A percentile compares a stretch with the other conserved stretches of the same genome.
These are phyloP conservation scores for Horisme vitalbata DNA, from an alignment of 2,888 invertebrate species.

Conservation along the genomic window DNA sequence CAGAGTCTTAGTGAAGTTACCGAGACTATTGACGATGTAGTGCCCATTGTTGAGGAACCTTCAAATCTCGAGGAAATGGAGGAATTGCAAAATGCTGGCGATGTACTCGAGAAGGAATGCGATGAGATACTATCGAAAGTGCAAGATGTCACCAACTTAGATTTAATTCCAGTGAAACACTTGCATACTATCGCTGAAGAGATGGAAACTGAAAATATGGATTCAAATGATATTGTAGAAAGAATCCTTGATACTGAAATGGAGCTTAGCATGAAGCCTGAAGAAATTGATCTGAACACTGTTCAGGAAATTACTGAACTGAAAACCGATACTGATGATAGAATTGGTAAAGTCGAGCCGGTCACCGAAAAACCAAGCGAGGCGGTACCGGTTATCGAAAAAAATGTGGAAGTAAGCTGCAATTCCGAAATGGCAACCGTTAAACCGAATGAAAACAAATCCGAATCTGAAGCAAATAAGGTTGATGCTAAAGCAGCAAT, in stretches of 20 bases:
- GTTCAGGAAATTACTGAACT: slow-evolving; percentile 43
- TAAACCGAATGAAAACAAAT: slow-evolving; percentile 12
- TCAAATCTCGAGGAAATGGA: slow-evolving; percentile 56
- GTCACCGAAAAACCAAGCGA: slow-evolving; percentile 28
- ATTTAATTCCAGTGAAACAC: slow-evolving; percentile 66
- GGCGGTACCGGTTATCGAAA: slow-evolving; percentile 30
- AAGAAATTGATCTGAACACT: slow-evolving; percentile 47
- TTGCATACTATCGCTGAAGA: slow-evolving; percentile 66
- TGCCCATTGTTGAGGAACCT: slow-evolving; percentile 64
- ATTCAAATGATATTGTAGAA: slow-evolving; percentile 69
- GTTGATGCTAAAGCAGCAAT: neutral
- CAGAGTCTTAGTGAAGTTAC: slow-evolving; percentile 51
- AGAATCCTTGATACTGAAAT: slow-evolving; percentile 68
- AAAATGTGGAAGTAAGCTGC: slow-evolving; percentile 35
- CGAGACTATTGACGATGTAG: slow-evolving; percentile 59
- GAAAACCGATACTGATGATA: slow-evolving; percentile 31
- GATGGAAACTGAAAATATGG: slow-evolving; percentile 66
- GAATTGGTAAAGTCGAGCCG: slow-evolving; percentile 7
- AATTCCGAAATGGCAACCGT: slow-evolving; percentile 22
- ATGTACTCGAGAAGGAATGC: slow-evolving; percentile 73
- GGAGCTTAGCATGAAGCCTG: slow-evolving; percentile 63
- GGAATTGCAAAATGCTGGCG: slow-evolving; percentile 40
- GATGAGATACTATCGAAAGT: slow-evolving; percentile 76
- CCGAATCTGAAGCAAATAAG: slow-evolving; percentile 8
- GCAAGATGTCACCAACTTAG: slow-evolving; percentile 70